phyloP scores from a whole-genome alignment of 1,140 invertebrate genomes.

The Lasioglossum baleicum region DNA sequence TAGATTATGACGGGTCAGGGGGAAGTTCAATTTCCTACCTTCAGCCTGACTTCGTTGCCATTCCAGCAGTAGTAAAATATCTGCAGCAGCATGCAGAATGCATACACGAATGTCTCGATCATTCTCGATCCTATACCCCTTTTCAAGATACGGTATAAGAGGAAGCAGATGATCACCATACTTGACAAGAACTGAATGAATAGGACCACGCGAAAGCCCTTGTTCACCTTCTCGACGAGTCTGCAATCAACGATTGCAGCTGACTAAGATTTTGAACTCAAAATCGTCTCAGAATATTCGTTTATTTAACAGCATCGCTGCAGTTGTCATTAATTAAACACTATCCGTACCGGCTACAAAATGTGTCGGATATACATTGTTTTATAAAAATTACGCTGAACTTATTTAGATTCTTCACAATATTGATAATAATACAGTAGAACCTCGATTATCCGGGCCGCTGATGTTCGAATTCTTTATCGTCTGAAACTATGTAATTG shows the following conservation, averaged over 20 bases:
- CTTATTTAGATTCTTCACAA: no score
- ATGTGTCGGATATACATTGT: no score
- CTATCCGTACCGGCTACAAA: no score
- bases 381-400: no score
- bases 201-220: conserved; percentile 41
- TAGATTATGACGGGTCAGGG: neutral
- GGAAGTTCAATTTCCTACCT: conserved; percentile 13
- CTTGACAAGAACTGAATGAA: conserved; percentile 49
- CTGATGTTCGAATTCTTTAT: no score
- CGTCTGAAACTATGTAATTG: no score
- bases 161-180: conserved; percentile 44
- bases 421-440: no score
- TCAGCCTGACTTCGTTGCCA: conserved; percentile 79
- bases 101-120: conserved; percentile 45
- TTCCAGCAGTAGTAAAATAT: conserved; percentile 81
- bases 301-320: no score
- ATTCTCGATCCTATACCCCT: conserved; percentile 73
- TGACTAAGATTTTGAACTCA: no score
- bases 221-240: conserved; percentile 37
- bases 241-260: no score
- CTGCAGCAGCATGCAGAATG: conserved; percentile 59
- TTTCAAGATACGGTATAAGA: conserved; percentile 40
- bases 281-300: no score
- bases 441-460: no score
- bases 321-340: neutral